These are phyloP conservation scores for Plumapathes pennacea DNA, from an alignment of 92 coral and sea anemone species.

Conservation along the genomic window DNA sequence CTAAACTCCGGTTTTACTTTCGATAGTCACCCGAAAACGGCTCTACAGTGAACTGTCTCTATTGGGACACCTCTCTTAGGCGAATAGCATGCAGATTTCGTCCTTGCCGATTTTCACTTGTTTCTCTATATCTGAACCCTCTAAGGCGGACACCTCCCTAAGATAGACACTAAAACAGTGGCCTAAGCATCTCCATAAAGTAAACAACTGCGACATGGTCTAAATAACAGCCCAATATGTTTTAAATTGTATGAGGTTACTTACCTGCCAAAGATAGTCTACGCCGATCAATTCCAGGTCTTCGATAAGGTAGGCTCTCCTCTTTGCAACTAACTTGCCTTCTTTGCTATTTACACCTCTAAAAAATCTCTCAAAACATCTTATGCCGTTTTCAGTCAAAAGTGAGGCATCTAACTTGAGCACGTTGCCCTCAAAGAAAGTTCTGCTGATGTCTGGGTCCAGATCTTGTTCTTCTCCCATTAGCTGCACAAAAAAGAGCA, in stretches of 20 bases:
- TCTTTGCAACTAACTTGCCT: slow-evolving; percentile 85
- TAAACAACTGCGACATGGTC: neutral
- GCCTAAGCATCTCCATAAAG: too few relatives aligned
- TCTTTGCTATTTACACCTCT: slow-evolving; percentile 96
- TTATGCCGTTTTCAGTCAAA: slow-evolving; percentile 95
- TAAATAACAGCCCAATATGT: neutral
- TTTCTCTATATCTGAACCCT: too few relatives aligned
- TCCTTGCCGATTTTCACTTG: too few relatives aligned
- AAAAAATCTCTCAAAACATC: slow-evolving; percentile 98
- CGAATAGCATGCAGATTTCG: too few relatives aligned
- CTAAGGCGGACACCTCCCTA: too few relatives aligned
- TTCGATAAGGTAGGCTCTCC: slow-evolving; percentile 90
- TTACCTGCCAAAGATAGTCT: slow-evolving; percentile 98
- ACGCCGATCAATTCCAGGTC: slow-evolving; percentile 93
- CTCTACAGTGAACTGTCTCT: too few relatives aligned
- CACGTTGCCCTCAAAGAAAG: slow-evolving; percentile 93
- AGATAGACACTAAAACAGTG: too few relatives aligned
- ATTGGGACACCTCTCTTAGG: too few relatives aligned
- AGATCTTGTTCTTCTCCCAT: slow-evolving; percentile 99
- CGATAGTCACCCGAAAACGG: too few relatives aligned
- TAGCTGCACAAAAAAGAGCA: slow-evolving; percentile 38
- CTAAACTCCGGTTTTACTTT: too few relatives aligned
- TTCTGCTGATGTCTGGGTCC: slow-evolving; percentile 94
- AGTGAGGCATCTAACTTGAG: slow-evolving; percentile 82
- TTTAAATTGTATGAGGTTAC: neutral